Conservation (phyloP, 2,113 vertebrate genomes). For the Archocentrus centrarchus region DNA sequence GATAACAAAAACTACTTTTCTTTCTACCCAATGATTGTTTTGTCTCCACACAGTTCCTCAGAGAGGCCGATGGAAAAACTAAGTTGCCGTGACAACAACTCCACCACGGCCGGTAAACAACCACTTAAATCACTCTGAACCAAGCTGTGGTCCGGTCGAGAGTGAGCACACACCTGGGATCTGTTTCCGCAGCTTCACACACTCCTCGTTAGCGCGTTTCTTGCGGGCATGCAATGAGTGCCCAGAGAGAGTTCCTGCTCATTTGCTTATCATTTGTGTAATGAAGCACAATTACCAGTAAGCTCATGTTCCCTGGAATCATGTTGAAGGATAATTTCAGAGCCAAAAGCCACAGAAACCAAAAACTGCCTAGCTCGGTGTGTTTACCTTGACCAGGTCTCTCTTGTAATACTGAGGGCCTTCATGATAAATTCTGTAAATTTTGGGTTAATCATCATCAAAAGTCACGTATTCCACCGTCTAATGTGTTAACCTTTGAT, state of each 20-base stretch:
- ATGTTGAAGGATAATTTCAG: neutral
- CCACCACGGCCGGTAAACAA: constrained; percentile 41
- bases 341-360: neutral
- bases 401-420: neutral
- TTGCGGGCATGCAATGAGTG: neutral
- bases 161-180: constrained; percentile 8
- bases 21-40: neutral
- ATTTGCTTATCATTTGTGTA: constrained; percentile 21
- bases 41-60: neutral
- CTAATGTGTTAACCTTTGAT: too few relatives aligned
- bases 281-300: constrained; percentile 27
- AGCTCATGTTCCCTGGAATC: constrained; percentile 10
- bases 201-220: neutral
- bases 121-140: constrained; percentile 8
- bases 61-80: neutral
- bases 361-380: neutral
- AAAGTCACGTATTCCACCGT: too few relatives aligned
- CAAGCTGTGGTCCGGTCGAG: neutral
- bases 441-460: too few relatives aligned
- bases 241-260: neutral
- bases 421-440: too few relatives aligned
- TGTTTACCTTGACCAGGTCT: neutral
- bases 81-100: constrained; percentile 10
- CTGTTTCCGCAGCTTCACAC: neutral
- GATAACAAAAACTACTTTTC: neutral